Evolutionary conservation across 2,797 vertebrate genomes (phyloP).

Genomic region (Oreochromis mossambicus): DNA sequence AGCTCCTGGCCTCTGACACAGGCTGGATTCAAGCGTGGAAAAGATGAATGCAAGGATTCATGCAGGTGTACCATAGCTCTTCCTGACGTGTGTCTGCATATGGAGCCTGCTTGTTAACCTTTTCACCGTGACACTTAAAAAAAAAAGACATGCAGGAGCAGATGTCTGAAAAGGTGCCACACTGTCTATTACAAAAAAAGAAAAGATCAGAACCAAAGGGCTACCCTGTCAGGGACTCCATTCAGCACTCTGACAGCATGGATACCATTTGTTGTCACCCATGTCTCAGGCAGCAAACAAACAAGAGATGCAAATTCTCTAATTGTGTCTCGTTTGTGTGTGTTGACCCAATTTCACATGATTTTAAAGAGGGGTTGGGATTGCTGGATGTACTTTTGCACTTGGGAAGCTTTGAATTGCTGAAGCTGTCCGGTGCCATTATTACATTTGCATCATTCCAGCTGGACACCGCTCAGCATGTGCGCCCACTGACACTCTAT

Average conservation of each 20-base stretch:
- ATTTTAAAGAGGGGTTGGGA: not conserved
- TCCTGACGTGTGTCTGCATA: not conserved
- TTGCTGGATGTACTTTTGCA: not conserved
- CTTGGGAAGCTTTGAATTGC: constrained; percentile 9
- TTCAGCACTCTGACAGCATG: not conserved
- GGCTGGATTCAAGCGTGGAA: not conserved
- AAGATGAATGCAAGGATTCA: constrained; percentile 2
- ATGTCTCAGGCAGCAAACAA: not conserved
- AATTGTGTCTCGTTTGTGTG: not conserved
- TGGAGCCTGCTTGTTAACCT: not conserved
- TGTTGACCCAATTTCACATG: constrained; percentile 25
- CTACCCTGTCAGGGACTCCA: not conserved
- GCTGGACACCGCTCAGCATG: not conserved
- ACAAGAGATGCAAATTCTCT: not conserved
- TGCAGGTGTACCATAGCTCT: not conserved
- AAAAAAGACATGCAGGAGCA: not conserved
- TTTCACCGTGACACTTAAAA: not conserved
- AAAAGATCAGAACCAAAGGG: not conserved
- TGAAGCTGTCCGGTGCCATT: not conserved
- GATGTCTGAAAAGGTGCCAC: not conserved
- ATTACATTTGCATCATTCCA: not conserved
- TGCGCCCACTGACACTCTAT: not conserved
- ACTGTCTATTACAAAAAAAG: not conserved
- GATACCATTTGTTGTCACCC: not conserved
- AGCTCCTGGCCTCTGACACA: constrained; percentile 18